phyloP scores from a whole-genome alignment of 2,888 invertebrate species.

The Euspilapteryx auroguttella region DNA sequence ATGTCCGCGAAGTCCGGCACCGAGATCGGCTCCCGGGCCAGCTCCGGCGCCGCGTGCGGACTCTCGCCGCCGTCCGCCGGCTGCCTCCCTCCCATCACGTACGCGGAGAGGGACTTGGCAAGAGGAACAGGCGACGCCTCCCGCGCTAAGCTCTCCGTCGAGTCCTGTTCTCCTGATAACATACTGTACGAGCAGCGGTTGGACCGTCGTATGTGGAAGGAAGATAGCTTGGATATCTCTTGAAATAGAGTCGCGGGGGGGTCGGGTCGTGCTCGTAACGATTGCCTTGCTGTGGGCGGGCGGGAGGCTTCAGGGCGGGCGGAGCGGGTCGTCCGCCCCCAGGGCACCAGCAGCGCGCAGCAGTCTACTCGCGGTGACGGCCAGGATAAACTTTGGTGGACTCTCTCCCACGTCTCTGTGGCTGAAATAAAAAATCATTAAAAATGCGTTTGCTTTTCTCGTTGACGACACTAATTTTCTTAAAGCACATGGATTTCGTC shows the following conservation, averaged over 20 bases:
- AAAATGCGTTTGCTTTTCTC: background rate
- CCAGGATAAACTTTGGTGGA: slow-evolving; percentile 62
- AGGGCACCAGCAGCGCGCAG: slow-evolving; percentile 67
- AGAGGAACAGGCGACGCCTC: slow-evolving; percentile 24
- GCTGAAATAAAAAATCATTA: slow-evolving; percentile 34
- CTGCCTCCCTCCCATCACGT: slow-evolving; percentile 24
- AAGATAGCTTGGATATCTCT: slow-evolving; percentile 72
- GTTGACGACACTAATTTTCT: too few species aligned
- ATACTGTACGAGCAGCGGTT: slow-evolving; percentile 74
- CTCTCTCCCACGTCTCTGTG: slow-evolving; percentile 75
- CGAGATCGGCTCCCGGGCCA: slow-evolving; percentile 70
- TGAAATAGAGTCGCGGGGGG: slow-evolving; percentile 31
- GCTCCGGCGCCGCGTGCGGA: too few species aligned
- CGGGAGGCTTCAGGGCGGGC: slow-evolving; percentile 13
- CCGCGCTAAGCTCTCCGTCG: slow-evolving; percentile 65
- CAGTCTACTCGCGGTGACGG: slow-evolving; percentile 73
- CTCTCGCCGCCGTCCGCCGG: slow-evolving; percentile 15
- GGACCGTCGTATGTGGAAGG: slow-evolving; percentile 67
- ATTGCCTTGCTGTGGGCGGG: slow-evolving; percentile 12
- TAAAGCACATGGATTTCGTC: too few species aligned
- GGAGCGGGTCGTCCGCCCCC: slow-evolving; percentile 51
- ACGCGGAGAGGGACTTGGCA: slow-evolving; percentile 62
- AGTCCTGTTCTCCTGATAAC: slow-evolving; percentile 64
- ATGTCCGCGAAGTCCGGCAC: slow-evolving; percentile 74
- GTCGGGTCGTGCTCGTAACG: slow-evolving; percentile 10